These are phyloP conservation scores for Mionectes olivaceus DNA, from an alignment of 2,797 vertebrate genomes.

Conservation along the genomic window DNA sequence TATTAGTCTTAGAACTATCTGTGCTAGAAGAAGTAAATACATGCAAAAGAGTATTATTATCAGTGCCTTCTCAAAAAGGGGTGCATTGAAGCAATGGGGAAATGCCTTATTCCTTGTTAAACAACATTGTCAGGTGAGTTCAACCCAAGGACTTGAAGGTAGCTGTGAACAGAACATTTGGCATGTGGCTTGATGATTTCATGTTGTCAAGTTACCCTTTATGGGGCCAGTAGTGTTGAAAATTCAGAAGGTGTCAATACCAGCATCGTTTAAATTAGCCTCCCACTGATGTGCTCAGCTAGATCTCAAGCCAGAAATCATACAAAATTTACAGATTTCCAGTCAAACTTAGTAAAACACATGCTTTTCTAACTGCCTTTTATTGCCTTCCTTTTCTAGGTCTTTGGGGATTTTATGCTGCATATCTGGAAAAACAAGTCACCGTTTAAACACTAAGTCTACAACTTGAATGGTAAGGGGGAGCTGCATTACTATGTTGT, in stretches of 20 bases:
- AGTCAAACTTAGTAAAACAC: not conserved
- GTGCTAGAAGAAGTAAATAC: not conserved
- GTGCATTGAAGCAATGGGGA: not conserved
- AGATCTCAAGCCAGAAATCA: constrained; percentile 17
- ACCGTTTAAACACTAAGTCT: not conserved
- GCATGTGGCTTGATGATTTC: not conserved
- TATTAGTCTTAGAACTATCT: not conserved
- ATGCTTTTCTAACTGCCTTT: not conserved
- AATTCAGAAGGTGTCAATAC: not conserved
- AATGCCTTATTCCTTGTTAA: not conserved
- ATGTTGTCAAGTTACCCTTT: not conserved
- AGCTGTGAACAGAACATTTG: not conserved
- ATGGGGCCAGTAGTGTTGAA: not conserved
- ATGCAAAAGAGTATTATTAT: not conserved
- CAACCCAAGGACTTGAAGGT: not conserved
- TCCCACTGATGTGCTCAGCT: not conserved
- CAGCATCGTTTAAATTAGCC: not conserved
- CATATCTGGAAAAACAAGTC: constrained; percentile 19
- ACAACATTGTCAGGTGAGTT: not conserved
- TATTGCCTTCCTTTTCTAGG: constrained; percentile 44
- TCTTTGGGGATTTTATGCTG: constrained; percentile 33
- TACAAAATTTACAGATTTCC: constrained; percentile 15
- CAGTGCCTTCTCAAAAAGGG: not conserved
- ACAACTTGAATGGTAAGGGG: not conserved
- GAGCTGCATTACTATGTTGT: not conserved